Percentiles rank a stretch among this genome's conserved stretches.
Evolutionary conservation across 2,797 vertebrate species (phyloP).

Genomic region (Decapterus maruadsi): DNA sequence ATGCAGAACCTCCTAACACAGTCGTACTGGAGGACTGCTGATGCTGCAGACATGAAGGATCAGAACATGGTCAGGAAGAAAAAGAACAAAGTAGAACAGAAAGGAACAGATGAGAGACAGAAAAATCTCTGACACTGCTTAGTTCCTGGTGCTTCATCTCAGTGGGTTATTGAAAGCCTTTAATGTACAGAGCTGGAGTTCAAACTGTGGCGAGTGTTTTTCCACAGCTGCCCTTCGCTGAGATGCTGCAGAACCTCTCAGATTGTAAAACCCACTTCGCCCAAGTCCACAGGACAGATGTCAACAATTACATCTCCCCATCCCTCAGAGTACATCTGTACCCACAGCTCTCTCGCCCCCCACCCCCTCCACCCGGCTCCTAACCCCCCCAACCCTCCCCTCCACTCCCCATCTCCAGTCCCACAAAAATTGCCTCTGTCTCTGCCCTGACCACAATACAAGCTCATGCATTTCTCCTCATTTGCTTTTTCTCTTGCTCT

Average conservation of each 20-base stretch:
- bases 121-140: neutral
- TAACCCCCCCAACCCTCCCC: no score
- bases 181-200: constrained; percentile 9
- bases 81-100: constrained; percentile 5
- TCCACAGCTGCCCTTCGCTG: constrained; percentile 47
- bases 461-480: constrained; percentile 68
- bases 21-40: constrained; percentile 10
- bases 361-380: neutral
- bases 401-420: constrained; percentile 26
- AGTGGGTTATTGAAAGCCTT: constrained; percentile 25
- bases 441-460: constrained; percentile 80
- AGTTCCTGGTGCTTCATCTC: neutral
- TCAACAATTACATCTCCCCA: constrained; percentile 76
- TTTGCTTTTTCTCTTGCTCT: constrained; percentile 57
- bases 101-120: neutral
- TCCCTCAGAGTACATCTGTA: constrained; percentile 57
- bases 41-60: constrained; percentile 15
- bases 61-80: neutral
- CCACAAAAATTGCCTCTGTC: constrained; percentile 67
- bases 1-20: constrained; percentile 35
- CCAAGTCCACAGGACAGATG: constrained; percentile 76
- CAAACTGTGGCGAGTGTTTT: constrained; percentile 46
- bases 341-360: constrained; percentile 47
- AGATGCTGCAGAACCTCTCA: constrained; percentile 47
- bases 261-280: constrained; percentile 50